Evolutionary conservation across 2,888 invertebrate genomes (phyloP), one percentile per base, ranked within the genome.

Genomic region (Ectropis crepuscularia): DNA sequence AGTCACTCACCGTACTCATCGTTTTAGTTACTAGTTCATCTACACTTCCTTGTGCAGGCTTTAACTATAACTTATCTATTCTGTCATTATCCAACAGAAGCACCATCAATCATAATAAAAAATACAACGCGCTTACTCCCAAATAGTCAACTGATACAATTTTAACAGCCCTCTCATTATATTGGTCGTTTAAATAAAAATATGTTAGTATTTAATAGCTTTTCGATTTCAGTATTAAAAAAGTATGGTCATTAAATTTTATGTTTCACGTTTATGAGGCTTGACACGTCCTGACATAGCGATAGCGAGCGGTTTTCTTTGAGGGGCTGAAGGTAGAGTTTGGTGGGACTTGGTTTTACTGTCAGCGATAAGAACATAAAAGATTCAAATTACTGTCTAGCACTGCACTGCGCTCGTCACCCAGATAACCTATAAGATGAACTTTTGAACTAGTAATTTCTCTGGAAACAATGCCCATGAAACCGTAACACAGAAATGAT

Each of bases 271-370:
- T 79, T 85, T 81, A 74, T 74, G 77, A 77, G 76, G 76, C 79
- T 80, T 74, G 78, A 80, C 83, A 84, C 82, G 81, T 80, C 59
- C 74, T 76, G 75, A 77, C 80, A 61, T 53, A 77, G 73, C 74
- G 74, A 77, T 74, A 67, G 76, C 67, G 70, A 69, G 80, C 86
- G 87, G 87, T 74, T 61, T 74, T 74, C 83, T 87, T 85, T 87
- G 85, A 48, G 48, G 53, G 46, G 50, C 6, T 38, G 80, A 72
- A 66, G 67, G 69, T 73, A 61, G 66, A 58, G 61, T 67, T 54
- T 49, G 12, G 57, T 45, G 42, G 45, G 54, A 6, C n/a, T 50
- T 45, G 9, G 64, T 63, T 67, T 5, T 7, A 72, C 59, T 75
- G 46, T 6, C 0, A 72, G 79, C 81, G 78, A 38, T 53, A 28